Base-by-base conservation (phyloP, 2,888 invertebrate genomes). In the Sarcophaga rosellei region DNA sequence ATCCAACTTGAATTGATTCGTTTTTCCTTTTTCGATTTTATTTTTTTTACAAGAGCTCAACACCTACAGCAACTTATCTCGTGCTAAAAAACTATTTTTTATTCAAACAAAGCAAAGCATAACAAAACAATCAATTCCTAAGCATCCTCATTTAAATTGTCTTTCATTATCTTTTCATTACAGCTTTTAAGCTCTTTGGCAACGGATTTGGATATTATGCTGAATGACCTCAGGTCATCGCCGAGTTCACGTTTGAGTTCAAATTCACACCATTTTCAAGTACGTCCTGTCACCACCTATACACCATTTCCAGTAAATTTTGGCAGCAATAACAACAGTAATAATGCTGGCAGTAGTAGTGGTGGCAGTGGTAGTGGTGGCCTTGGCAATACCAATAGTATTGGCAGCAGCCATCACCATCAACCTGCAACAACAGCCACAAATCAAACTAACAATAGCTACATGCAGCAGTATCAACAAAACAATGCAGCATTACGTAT, bases 201-300 rank as follows among this genome's bases (percentile, higher is more conserved):
- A 87, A 95, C 95, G 90, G 97, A 97, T 94, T 94, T 97, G 94
- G 97, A 97, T 94, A 96, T 96, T 90, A 97, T 97, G 96, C 95
- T 97, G 90, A 96, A 95, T 90, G 97, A 97, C 93, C 94, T 97
- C 85, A 96, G 97, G 91, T 96, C 96, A 89, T 95, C 96, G 81
- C 95, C 95, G 17, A 91, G 91, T 88, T 88, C 90, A 84, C 90
- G 90, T 77, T 82, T 90, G 45, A 80, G 88, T 62, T 88, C 90
- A 78, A 88, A 89, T 63, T 65, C 86, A 35, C 78, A 78, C 57
- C 76, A 79, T 66, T 85, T 85, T 44, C 86, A 87, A 59, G 65
- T 82, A 72, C 88, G 88, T 70, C 84, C 78, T 57, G 80, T 84
- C 25, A 78, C 87, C 17, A 85, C 69, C 25, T 82, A 77, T 63